Percentiles rank a stretch among this genome's conserved stretches.
Conservation (phyloP, 1,140 invertebrate genomes). For the Macrocentrus cingulum region DNA sequence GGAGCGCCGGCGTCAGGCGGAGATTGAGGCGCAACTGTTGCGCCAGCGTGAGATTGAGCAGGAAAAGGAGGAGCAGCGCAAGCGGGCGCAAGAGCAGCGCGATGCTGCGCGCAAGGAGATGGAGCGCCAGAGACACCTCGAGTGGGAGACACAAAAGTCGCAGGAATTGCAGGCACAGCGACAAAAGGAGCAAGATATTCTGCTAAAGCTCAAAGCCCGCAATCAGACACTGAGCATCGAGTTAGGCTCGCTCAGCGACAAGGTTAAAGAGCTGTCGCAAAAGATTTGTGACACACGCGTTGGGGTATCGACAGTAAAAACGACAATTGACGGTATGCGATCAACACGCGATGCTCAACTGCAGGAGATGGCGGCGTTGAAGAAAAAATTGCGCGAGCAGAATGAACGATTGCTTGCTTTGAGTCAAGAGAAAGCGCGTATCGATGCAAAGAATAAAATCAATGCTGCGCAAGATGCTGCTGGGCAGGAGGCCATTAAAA, state of each 20-base stretch:
- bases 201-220: conserved; percentile 86
- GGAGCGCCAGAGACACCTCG: conserved; percentile 91
- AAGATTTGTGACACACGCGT: conserved; percentile 87
- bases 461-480: conserved; percentile 57
- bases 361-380: conserved; percentile 85
- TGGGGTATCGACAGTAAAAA: conserved; percentile 89
- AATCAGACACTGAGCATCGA: conserved; percentile 86
- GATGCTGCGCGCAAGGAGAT: conserved; percentile 84
- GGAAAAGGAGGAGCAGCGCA: conserved; percentile 71
- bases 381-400: conserved; percentile 81
- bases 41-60: conserved; percentile 81
- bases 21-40: conserved; percentile 76
- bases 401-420: conserved; percentile 77
- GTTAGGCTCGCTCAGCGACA: conserved; percentile 76
- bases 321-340: conserved; percentile 95
- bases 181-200: conserved; percentile 84
- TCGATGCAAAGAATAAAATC: conserved; percentile 75
- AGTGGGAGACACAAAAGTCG: conserved; percentile 93
- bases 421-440: conserved; percentile 80
- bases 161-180: conserved; percentile 83
- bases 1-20: conserved; percentile 68
- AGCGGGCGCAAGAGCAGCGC: conserved; percentile 74
- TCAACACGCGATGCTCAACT: conserved; percentile 86
- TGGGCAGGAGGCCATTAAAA: conserved; percentile 67
- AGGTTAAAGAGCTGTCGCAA: conserved; percentile 82